phyloP scores from a whole-genome alignment of 2,888 invertebrate genomes.

The Chloroclysta siterata region DNA sequence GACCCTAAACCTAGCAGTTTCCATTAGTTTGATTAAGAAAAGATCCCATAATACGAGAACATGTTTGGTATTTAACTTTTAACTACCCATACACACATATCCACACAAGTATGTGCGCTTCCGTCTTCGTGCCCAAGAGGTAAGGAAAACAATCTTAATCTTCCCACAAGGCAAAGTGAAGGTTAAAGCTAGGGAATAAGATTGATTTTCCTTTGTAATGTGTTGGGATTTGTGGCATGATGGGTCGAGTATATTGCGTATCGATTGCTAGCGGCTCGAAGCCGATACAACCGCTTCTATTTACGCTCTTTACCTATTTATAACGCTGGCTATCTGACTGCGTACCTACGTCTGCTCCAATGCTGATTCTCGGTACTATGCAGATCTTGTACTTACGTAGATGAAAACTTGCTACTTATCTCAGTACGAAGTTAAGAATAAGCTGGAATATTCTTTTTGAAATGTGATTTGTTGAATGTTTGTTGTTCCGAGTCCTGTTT shows the following conservation, averaged over 20 bases:
- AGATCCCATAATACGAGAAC: slow-evolving; percentile 65
- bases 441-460: neutral
- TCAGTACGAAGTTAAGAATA: neutral
- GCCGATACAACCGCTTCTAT: slow-evolving; percentile 81
- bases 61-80: slow-evolving; percentile 79
- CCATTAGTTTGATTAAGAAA: slow-evolving; percentile 79
- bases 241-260: slow-evolving; percentile 56
- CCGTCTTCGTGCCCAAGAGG: slow-evolving; percentile 54
- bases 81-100: slow-evolving; percentile 68
- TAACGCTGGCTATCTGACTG: slow-evolving; percentile 73
- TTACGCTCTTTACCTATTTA: slow-evolving; percentile 84
- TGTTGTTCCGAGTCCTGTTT: neutral
- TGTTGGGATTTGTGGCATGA: slow-evolving; percentile 52
- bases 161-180: slow-evolving; percentile 34
- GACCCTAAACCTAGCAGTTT: slow-evolving; percentile 63
- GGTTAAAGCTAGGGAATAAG: slow-evolving; percentile 35
- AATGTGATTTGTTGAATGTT: neutral
- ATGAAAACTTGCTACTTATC: neutral
- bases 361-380: slow-evolving; percentile 50
- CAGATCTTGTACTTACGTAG: slow-evolving; percentile 28
- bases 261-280: slow-evolving; percentile 79
- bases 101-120: slow-evolving; percentile 56
- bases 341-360: slow-evolving; percentile 69
- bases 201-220: slow-evolving; percentile 45
- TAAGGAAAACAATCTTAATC: slow-evolving; percentile 51